Evolutionary conservation across 2,797 vertebrate species (phyloP).

Genomic region (Takifugu rubripes): DNA sequence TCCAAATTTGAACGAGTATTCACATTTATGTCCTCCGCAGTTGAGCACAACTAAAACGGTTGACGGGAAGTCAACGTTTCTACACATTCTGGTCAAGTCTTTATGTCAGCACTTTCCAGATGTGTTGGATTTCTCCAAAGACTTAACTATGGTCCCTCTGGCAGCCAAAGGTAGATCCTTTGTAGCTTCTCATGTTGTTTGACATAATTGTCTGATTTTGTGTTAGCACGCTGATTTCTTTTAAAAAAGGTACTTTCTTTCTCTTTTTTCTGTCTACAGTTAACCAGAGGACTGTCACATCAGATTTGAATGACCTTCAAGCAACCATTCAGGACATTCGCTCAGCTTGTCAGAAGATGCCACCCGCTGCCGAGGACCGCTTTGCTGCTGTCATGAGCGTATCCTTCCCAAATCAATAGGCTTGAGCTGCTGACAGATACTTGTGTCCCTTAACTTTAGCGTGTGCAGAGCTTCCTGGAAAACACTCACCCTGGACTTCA

Average conservation of each 20-base stretch:
- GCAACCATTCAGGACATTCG: conserved; percentile 88
- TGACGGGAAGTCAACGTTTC: conserved; percentile 96
- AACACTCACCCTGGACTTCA: conserved; percentile 87
- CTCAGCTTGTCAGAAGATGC: conserved; percentile 87
- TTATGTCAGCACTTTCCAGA: conserved; percentile 96
- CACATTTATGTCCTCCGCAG: conserved; percentile 66
- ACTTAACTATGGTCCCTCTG: conserved; percentile 88
- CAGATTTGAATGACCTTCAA: conserved; percentile 89
- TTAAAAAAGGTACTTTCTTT: not conserved
- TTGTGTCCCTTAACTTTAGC: conserved; percentile 60
- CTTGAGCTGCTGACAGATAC: not conserved
- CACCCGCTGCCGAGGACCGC: conserved; percentile 83
- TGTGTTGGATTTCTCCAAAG: conserved; percentile 94
- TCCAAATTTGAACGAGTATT: conserved; percentile 15
- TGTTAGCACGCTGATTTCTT: not conserved
- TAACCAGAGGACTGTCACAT: conserved; percentile 86
- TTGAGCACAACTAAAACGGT: conserved; percentile 96
- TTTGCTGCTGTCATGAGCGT: conserved; percentile 90
- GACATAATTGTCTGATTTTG: not conserved
- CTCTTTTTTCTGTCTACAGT: conserved; percentile 66
- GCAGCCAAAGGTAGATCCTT: conserved; percentile 88
- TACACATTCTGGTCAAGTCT: conserved; percentile 97
- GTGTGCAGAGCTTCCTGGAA: conserved; percentile 88
- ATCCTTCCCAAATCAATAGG: conserved; percentile 74
- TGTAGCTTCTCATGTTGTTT: not conserved